Evolutionary conservation across 2,888 invertebrate genomes (phyloP).

Genomic region (Cheilosia urbana): DNA sequence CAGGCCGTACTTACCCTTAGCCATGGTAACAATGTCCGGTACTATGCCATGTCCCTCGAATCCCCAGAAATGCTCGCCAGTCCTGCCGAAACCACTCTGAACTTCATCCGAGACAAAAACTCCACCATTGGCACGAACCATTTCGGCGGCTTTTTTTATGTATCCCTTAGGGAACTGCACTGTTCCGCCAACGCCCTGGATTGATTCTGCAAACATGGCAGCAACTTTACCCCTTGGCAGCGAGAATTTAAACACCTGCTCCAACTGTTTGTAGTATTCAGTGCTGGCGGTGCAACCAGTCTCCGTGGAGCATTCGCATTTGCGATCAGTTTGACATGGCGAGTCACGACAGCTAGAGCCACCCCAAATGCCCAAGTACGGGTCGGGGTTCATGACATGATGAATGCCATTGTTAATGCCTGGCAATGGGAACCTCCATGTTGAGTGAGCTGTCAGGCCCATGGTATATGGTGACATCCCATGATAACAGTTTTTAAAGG

Average conservation of each 20-base stretch:
- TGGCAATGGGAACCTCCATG: slow-evolving; percentile 91
- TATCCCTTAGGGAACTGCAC: slow-evolving; percentile 96
- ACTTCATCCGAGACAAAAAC: slow-evolving; percentile 97
- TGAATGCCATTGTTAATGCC: slow-evolving; percentile 89
- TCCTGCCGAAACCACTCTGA: slow-evolving; percentile 98
- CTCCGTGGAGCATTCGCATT: slow-evolving; percentile 86
- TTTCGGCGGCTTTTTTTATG: slow-evolving; percentile 90
- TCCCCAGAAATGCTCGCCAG: slow-evolving; percentile 98
- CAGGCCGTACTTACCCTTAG: slow-evolving; percentile 87
- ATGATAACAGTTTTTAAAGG: slow-evolving; percentile 95
- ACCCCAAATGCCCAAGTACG: slow-evolving; percentile 95
- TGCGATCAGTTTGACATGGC: slow-evolving; percentile 88
- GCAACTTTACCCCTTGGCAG: slow-evolving; percentile 92
- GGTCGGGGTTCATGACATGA: slow-evolving; percentile 96
- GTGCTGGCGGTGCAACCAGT: slow-evolving; percentile 89
- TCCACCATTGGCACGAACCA: slow-evolving; percentile 92
- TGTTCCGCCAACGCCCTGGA: slow-evolving; percentile 97
- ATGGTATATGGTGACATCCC: slow-evolving; percentile 94
- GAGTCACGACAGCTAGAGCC: slow-evolving; percentile 95
- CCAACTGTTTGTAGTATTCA: slow-evolving; percentile 91
- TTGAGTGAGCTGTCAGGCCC: slow-evolving; percentile 91
- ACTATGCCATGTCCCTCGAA: slow-evolving; percentile 93
- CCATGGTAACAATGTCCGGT: slow-evolving; percentile 98
- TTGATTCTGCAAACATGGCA: slow-evolving; percentile 96
- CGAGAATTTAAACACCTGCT: slow-evolving; percentile 89